Evolutionary conservation across 2,113 vertebrate genomes (phyloP).

Genomic region (Aegithalos caudatus): DNA sequence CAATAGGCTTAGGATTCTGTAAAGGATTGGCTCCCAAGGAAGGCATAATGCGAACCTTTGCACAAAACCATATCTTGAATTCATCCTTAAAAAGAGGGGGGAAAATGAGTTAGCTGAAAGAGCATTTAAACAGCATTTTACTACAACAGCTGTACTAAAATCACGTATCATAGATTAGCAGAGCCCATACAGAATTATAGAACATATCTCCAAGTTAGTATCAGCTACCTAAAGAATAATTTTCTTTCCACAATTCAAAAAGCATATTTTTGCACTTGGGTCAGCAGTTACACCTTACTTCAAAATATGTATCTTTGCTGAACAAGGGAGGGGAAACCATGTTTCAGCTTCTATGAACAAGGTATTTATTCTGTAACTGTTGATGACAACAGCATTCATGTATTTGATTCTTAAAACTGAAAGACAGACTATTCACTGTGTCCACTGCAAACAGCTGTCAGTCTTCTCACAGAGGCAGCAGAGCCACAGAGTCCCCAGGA

Average conservation of each 20-base stretch:
- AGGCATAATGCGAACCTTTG: slow-evolving; percentile 86
- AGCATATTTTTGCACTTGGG: not conserved
- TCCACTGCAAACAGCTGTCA: not conserved
- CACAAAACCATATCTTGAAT: slow-evolving; percentile 93
- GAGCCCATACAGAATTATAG: not conserved
- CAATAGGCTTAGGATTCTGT: slow-evolving; percentile 75
- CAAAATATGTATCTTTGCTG: not conserved
- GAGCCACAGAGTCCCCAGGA: not conserved
- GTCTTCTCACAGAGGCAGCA: not conserved
- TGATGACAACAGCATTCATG: not conserved
- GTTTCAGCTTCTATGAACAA: not conserved
- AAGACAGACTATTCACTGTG: not conserved
- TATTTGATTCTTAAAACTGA: not conserved
- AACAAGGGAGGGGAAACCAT: not conserved
- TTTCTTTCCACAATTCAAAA: not conserved
- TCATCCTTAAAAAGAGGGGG: slow-evolving; percentile 81
- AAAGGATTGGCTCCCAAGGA: slow-evolving; percentile 81
- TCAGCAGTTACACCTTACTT: not conserved
- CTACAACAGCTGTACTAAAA: not conserved
- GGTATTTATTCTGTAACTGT: not conserved
- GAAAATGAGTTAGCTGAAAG: not conserved
- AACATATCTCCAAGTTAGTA: not conserved
- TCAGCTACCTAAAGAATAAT: not conserved
- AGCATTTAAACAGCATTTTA: not conserved
- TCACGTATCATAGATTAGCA: not conserved